These are phyloP conservation scores for Drosophila neotestacea DNA, from an alignment of 2,888 invertebrate genomes.

Conservation along the genomic window DNA sequence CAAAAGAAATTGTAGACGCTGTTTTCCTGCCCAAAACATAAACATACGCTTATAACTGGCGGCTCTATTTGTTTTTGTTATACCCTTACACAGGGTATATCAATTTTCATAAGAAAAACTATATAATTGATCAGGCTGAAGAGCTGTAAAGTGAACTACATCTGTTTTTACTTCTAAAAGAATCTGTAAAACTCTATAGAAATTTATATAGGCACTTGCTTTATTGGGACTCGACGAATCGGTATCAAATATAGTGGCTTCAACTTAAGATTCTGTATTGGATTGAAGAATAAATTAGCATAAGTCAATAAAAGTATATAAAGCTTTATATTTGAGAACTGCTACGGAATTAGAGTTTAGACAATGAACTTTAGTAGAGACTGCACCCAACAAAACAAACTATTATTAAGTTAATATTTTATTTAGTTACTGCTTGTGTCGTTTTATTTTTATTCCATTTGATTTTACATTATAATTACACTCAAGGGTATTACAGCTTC, in stretches of 20 bases:
- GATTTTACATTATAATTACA: too few relatives aligned
- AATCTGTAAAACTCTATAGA: neutral
- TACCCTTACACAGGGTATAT: conserved; percentile 32
- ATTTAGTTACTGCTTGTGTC: too few relatives aligned
- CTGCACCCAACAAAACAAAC: too few relatives aligned
- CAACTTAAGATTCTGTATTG: too few relatives aligned
- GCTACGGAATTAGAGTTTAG: too few relatives aligned
- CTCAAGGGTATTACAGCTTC: conserved; percentile 36
- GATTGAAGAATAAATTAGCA: too few relatives aligned
- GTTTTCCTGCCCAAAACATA: conserved; percentile 77
- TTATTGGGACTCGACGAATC: neutral
- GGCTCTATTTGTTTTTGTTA: conserved; percentile 50
- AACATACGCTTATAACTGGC: conserved; percentile 52
- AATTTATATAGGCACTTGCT: neutral
- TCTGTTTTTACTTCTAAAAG: neutral
- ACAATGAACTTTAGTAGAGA: too few relatives aligned
- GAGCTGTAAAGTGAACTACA: neutral
- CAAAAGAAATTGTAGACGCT: conserved; percentile 75
- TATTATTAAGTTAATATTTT: too few relatives aligned
- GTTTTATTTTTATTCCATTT: too few relatives aligned
- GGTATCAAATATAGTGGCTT: too few relatives aligned
- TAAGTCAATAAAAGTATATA: too few relatives aligned
- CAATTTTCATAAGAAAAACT: conserved; percentile 6
- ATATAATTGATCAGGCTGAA: conserved; percentile 1
- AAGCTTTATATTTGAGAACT: too few relatives aligned